Conservation (phyloP, 2,113 vertebrate genomes). For the Zeus faber region DNA sequence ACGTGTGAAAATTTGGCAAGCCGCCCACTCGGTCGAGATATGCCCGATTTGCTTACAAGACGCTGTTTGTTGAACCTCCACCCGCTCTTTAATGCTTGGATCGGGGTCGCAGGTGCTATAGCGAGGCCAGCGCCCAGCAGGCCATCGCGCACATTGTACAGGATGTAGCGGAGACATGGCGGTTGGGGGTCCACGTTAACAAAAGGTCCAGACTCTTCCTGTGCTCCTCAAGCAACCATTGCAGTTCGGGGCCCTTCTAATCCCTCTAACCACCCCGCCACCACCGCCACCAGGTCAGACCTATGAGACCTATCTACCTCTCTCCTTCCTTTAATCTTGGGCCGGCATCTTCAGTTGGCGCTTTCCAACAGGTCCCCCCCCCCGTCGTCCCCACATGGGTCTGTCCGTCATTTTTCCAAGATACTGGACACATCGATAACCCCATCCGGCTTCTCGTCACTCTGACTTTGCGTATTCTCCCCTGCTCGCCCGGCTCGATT, state of each 20-base stretch:
- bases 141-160: constrained; percentile 6
- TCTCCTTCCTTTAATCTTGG: no score
- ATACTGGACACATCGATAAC: neutral
- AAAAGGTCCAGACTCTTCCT: constrained; percentile 13
- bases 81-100: neutral
- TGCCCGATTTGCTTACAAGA: no score
- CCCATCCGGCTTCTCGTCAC: neutral
- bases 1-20: no score
- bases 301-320: no score
- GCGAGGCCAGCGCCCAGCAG: neutral
- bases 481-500: no score
- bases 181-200: constrained; percentile 19
- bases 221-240: constrained; percentile 16
- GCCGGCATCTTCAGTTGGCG: no score
- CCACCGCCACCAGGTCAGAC: no score
- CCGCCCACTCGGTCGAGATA: no score
- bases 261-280: constrained; percentile 16
- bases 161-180: constrained; percentile 36
- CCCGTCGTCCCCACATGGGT: constrained; percentile 25
- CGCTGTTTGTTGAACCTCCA: no score
- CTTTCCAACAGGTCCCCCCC: no score
- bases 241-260: constrained; percentile 46
- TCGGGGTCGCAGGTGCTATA: neutral
- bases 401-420: constrained; percentile 7
- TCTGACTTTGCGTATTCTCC: neutral